Evolutionary conservation across 2,888 invertebrate genomes (phyloP), one percentile per base, ranked within the genome.

Genomic region (Griposia aprilina): DNA sequence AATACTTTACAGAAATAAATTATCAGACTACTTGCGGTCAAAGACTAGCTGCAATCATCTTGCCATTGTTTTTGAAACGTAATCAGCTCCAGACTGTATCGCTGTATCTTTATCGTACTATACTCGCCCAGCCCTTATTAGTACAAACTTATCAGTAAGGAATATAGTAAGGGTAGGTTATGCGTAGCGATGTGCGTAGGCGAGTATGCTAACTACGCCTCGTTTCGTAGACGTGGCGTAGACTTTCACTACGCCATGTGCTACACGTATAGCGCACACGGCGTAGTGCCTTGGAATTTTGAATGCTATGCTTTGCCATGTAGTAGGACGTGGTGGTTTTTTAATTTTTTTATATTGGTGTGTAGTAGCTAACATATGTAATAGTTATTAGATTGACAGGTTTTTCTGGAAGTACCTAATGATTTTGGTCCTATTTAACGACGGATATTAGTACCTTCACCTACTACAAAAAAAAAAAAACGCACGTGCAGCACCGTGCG

Each of bases 21-120:
- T 52, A 48, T 50, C 13, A 69, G 59, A 26, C 45, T 69, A 70
- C 76, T 78, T 52, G 75, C 30, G 69, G 71, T 60, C 69, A 70
- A 62, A 73, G 68, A 67, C 70, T 63, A 15, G 63, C 65, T 71
- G 48, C 69, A 79, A 73, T 62, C 48, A 57, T 69, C 41, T 74
- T 68, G n/a, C 68, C 26, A n/a, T 45, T 66, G n/a, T 59, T 66
- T 65, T 55, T 55, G 15, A 67, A 17, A 15, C 30, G 26, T 20
- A 76, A 77, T 50, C 26, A 41, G 2, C 8, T 11, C 13, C 48
- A 48, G 30, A 10, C 13, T 50, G 2, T 36, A 26, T 30, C 20
- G 11, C 13, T 50, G 2, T 36, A 26, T 30, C 20, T 57, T 17
- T 50, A 13, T 2, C 11, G 50, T 50, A 4, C 4, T 63, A 8